Conservation (phyloP, 1,140 invertebrate genomes). For the Psilanteris sp. region DNA sequence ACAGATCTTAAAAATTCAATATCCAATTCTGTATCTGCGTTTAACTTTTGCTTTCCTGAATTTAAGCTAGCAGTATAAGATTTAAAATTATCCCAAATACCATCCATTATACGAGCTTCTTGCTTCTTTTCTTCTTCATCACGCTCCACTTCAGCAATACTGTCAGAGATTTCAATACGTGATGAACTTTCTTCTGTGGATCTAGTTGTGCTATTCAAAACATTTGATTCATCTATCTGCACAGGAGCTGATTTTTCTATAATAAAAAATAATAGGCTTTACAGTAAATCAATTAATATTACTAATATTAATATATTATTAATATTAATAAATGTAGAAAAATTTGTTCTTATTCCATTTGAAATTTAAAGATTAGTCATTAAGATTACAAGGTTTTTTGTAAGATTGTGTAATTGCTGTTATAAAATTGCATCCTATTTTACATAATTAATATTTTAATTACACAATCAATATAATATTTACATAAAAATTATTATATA, state of each 20-base stretch:
- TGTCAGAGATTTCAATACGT: slow-evolving; percentile 40
- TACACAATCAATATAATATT: too few species aligned
- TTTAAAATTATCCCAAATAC: slow-evolving; percentile 92
- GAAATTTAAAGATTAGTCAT: too few species aligned
- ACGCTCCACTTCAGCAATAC: slow-evolving; percentile 67
- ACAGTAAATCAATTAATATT: background rate
- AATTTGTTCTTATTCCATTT: too few species aligned
- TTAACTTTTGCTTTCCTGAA: slow-evolving; percentile 70
- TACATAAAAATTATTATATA: too few species aligned
- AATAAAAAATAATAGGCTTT: background rate
- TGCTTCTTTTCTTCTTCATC: slow-evolving; percentile 79
- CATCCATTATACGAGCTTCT: slow-evolving; percentile 80
- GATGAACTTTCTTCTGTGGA: slow-evolving; percentile 15
- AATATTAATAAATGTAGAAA: too few species aligned
- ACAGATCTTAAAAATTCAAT: slow-evolving; percentile 70
- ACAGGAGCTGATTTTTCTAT: slow-evolving; percentile 60
- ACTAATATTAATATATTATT: background rate
- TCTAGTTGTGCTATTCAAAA: slow-evolving; percentile 5
- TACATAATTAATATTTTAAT: too few species aligned
- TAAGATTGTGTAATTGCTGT: too few species aligned
- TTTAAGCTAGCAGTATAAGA: slow-evolving; percentile 83
- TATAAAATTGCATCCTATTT: too few species aligned
- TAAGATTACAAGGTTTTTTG: too few species aligned
- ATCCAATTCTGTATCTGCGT: slow-evolving; percentile 42
- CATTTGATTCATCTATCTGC: slow-evolving; percentile 18